phyloP scores from a whole-genome alignment of 2,797 vertebrate genomes.

The Chelon labrosus region DNA sequence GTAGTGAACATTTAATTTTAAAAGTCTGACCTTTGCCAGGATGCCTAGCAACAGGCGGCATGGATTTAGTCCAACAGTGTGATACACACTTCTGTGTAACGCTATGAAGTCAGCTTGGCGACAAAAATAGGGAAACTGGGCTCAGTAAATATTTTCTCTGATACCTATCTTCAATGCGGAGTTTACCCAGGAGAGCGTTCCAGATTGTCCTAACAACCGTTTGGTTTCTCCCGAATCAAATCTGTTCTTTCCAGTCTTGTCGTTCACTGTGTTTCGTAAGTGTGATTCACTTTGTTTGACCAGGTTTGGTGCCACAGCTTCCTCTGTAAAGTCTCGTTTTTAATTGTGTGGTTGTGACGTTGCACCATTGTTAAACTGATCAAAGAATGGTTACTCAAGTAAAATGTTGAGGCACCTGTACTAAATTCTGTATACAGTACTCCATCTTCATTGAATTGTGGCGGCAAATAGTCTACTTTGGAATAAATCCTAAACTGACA shows the following conservation, averaged over 20 bases:
- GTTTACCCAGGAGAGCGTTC: not conserved
- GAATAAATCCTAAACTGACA: no score
- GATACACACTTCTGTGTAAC: not conserved
- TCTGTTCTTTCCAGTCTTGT: not conserved
- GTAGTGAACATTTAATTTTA: not conserved
- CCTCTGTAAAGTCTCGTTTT: not conserved
- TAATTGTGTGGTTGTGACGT: not conserved
- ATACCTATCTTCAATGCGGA: slow-evolving; percentile 3
- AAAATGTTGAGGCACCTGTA: no score
- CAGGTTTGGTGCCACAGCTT: slow-evolving; percentile 6
- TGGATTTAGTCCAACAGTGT: slow-evolving; percentile 4
- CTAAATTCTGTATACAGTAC: no score
- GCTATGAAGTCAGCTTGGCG: not conserved
- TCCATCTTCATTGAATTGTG: no score
- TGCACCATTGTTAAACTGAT: no score
- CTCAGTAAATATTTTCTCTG: slow-evolving; percentile 34
- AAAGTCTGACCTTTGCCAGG: not conserved
- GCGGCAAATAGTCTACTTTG: no score
- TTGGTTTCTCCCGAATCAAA: slow-evolving; percentile 11
- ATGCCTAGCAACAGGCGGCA: not conserved
- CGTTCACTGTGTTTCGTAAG: slow-evolving; percentile 4
- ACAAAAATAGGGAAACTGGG: not conserved
- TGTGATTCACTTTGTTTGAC: not conserved
- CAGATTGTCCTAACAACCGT: not conserved
- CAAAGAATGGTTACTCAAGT: no score